Evolutionary conservation across 2,797 vertebrate species (phyloP), one percentile per base, ranked within the genome.

Genomic region (Neosilurus hyrtlii): DNA sequence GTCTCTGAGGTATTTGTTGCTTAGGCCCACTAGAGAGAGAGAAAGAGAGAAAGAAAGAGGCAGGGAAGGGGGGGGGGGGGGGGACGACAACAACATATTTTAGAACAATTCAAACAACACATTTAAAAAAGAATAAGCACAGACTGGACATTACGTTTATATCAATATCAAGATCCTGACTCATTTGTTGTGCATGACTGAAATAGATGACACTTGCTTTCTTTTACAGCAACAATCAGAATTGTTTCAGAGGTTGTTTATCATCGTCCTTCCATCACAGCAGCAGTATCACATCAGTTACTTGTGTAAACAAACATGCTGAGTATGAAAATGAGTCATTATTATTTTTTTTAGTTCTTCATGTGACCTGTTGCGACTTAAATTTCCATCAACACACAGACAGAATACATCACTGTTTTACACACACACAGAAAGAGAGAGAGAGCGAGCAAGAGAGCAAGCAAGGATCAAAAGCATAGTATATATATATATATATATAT

Each of bases 1-100:
- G 15, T 90, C 90, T 85, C 91, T 89, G 82, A 89, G 82, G 87
- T 91, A 82, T 24, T 88, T 88, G 73, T 89, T 91, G 10, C 86
- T 89, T 49, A 90, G 86, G 61, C 86, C 86, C 73, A 90, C 92
- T 93, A 43, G 43, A 57, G 63, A 86, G 51, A 86, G 72, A 81
- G 0, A 63, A 37, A 76, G 59, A 77, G 11, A 62, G 0, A 57
- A 24, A 63, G 43, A 43, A 43, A 4, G 8, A 4, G 43, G 43
- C 43, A 30, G 30, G 30, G 30, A 30, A 30, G 30, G 30, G 30
- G 30, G 30, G 30, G 30, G 30, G 30, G 30, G 12, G 9, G 12
- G n/a, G 12, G 18, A 57, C 16, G 2, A 20, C 24, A 24, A 63
- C 12, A 65, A 14, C 12, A 65, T 30, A 30, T 65, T 4, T 26